Conservation (phyloP, 2,888 invertebrate genomes). For the Coelopa pilipes region DNA sequence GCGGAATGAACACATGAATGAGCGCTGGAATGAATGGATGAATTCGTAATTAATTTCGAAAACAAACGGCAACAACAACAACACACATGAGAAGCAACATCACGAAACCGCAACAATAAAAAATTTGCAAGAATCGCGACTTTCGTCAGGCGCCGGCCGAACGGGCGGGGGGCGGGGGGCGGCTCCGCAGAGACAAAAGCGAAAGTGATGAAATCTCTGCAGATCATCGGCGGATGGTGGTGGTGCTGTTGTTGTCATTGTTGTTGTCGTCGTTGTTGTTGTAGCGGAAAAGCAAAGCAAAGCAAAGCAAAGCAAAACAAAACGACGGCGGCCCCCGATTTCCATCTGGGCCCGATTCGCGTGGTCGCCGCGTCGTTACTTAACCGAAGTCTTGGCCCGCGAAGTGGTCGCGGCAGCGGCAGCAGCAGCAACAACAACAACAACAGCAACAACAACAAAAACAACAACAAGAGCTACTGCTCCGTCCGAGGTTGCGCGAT, state of each 20-base stretch:
- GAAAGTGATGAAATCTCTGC: constrained; percentile 28
- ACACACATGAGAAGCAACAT: constrained; percentile 24
- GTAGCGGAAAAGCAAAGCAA: no score
- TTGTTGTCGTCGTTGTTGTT: no score
- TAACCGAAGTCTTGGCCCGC: no score
- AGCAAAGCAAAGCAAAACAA: no score
- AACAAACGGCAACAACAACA: background rate
- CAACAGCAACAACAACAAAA: no score
- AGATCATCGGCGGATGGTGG: background rate
- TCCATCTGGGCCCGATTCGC: no score
- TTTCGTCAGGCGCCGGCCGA: background rate
- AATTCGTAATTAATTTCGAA: background rate
- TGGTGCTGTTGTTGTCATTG: background rate
- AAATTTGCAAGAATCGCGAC: constrained; percentile 1
- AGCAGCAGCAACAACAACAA: no score
- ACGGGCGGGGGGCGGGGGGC: background rate
- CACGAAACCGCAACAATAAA: constrained; percentile 34
- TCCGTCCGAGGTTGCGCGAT: no score
- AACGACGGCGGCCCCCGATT: no score
- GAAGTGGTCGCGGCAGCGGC: no score
- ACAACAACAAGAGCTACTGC: no score
- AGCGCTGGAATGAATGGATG: constrained; percentile 15
- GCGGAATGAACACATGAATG: background rate
- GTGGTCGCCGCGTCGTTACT: no score
- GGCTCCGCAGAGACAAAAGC: constrained; percentile 18